Evolutionary conservation across 2,888 invertebrate genomes (phyloP), one percentile per base, ranked within the genome.

Genomic region (Argyresthia albistria): DNA sequence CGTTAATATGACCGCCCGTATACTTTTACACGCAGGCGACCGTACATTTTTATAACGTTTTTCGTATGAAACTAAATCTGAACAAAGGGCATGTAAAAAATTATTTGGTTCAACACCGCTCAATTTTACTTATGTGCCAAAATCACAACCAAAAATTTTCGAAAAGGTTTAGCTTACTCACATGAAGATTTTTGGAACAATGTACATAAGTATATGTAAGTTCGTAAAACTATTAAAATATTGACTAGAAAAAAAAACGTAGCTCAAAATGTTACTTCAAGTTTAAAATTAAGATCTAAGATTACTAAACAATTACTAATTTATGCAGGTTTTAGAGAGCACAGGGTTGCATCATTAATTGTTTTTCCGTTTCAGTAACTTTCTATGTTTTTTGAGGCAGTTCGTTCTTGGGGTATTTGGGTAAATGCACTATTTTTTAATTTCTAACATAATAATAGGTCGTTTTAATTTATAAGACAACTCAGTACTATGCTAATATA

Each of bases 181-280:
- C 65, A 69, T 65, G 67, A 67, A 58, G 66, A 73, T 66, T 82
- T 81, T 82, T 81, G 80, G 79, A 82, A 67, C 77, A 70, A 76
- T 82, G 83, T 83, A 82, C 80, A 83, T 82, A 80, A 70, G 63
- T 80, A 80, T 78, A 77, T 65, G 72, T 70, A 73, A 76, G 69
- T 69, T 25, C 25, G 6, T 43, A 35, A 47, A 65, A 61, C 57
- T 62, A 62, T 62, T 58, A 60, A 60, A 63, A 66, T 66, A 73
- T 63, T 72, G 73, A 67, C 63, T 82, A 81, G 80, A 67, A 57
- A 69, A 70, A 65, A 76, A 77, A 25, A 63, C 64, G 79, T 82
- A 82, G 82, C 78, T 81, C 81, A 79, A 80, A 73, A 73, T 72
- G 70, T 78, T 81, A 74, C 69, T 76, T 79, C 72, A 64, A 72